Evolutionary conservation across 2,797 vertebrate species (phyloP), one percentile per base, ranked within the genome.

Genomic region (Muscicapa striata): DNA sequence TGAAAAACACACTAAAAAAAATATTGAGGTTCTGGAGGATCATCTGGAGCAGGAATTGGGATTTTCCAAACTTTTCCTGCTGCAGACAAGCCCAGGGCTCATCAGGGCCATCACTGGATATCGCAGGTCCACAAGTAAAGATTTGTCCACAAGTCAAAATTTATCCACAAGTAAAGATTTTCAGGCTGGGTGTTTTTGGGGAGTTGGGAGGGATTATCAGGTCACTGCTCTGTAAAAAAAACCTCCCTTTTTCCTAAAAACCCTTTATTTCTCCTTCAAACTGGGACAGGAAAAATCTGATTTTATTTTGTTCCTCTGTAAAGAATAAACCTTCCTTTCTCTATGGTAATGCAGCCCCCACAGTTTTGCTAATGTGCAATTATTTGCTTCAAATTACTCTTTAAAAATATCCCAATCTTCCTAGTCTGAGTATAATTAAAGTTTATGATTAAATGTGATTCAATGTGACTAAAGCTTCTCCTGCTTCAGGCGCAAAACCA

Each of bases 21-120:
- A 0, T 5, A 0, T 5, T 4, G 49, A 30, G 6, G 1, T 7
- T 69, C 55, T 38, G n/a, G 11, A 7, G 64, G 11, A n/a, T 5
- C 1, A 0, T 2, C 12, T 11, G 11, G 55, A 51, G 52, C 43
- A 78, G 51, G 7, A 67, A 41, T 49, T 30, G 43, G 8, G 16
- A 1, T 3, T 57, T 83, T 57, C 27, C 7, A 13, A 59, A 5
- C 1, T 55, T 15, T 69, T 30, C 13, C 66, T 30, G 48, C 57
- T 48, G 74, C 21, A 16, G 30, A 8, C 10, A 38, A 73, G 10
- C 12, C 63, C 21, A 4, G 38, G 43, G 30, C 26, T 58, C 4
- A 0, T 9, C 9, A 6, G 34, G 48, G 8, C 51, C 34, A 2
- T 36, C 2, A 1, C 20, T 0, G 24, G 54, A 6, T 6, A 4